A percentile compares a stretch with the other conserved stretches of the same genome.
Evolutionary conservation across 2,888 invertebrate species (phyloP).

Genomic region (Therioaphis trifolii): DNA sequence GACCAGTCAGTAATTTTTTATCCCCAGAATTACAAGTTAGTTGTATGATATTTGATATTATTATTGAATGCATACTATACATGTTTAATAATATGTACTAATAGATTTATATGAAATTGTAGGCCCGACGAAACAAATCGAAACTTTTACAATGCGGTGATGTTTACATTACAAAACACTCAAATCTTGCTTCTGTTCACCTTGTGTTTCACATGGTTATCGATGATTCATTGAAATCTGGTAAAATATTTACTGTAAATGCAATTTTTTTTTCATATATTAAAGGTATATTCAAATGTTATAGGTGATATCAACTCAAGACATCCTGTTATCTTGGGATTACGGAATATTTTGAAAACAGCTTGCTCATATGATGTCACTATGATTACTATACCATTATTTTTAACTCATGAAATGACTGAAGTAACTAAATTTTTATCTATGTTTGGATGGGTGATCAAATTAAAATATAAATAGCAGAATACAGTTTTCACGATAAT

Average conservation of each 20-base stretch:
- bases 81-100: background rate
- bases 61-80: background rate
- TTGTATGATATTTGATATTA: slow-evolving; percentile 9
- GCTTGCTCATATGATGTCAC: slow-evolving; percentile 96
- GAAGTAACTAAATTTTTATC: slow-evolving; percentile 75
- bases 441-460: background rate
- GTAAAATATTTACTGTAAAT: slow-evolving; percentile 66
- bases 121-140: slow-evolving; percentile 70
- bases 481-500: background rate
- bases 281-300: slow-evolving; percentile 68
- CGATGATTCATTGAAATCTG: slow-evolving; percentile 78
- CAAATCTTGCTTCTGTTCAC: slow-evolving; percentile 93
- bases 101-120: background rate
- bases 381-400: slow-evolving; percentile 90
- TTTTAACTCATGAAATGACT: slow-evolving; percentile 91
- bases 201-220: slow-evolving; percentile 95
- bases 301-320: slow-evolving; percentile 92
- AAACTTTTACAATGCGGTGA: slow-evolving; percentile 83
- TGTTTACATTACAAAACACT: slow-evolving; percentile 88
- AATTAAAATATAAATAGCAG: background rate
- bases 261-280: too few relatives aligned
- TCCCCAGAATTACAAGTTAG: slow-evolving; percentile 67
- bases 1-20: slow-evolving; percentile 66
- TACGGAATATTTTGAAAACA: slow-evolving; percentile 93
- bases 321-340: slow-evolving; percentile 92